A percentile compares a stretch with the other conserved stretches of the same genome.
Evolutionary conservation across 2,113 vertebrate species (phyloP).

Genomic region (Origma solitaria): DNA sequence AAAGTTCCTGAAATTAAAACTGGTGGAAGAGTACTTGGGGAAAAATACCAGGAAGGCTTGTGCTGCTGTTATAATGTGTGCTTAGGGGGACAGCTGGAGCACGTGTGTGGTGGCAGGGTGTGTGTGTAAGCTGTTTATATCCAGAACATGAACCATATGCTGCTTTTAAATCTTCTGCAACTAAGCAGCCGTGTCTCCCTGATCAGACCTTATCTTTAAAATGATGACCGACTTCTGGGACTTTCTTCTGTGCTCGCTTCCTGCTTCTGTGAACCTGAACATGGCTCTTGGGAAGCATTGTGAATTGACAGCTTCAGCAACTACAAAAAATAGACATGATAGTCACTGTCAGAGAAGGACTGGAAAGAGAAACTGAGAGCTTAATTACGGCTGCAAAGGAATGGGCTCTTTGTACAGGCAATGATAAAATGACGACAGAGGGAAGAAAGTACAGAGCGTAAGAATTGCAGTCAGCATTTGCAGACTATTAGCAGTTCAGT

Average conservation of each 20-base stretch:
- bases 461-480: neutral
- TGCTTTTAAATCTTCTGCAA: constrained; percentile 5
- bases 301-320: constrained; percentile 2
- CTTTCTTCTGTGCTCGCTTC: neutral
- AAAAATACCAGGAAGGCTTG: neutral
- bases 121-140: neutral
- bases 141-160: neutral
- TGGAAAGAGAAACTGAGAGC: neutral
- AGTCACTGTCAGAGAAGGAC: neutral
- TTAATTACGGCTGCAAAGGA: neutral
- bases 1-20: neutral
- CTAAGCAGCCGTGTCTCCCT: neutral
- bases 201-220: neutral
- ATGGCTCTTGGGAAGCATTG: neutral
- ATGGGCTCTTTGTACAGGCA: neutral
- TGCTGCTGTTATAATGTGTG: neutral
- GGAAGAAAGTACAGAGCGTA: neutral
- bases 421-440: neutral
- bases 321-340: neutral
- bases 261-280: neutral
- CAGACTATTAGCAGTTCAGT: neutral
- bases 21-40: neutral
- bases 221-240: neutral
- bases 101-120: neutral
- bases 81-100: neutral